Evolutionary conservation across 1,140 invertebrate species (phyloP).

Genomic region (Atta texana): DNA sequence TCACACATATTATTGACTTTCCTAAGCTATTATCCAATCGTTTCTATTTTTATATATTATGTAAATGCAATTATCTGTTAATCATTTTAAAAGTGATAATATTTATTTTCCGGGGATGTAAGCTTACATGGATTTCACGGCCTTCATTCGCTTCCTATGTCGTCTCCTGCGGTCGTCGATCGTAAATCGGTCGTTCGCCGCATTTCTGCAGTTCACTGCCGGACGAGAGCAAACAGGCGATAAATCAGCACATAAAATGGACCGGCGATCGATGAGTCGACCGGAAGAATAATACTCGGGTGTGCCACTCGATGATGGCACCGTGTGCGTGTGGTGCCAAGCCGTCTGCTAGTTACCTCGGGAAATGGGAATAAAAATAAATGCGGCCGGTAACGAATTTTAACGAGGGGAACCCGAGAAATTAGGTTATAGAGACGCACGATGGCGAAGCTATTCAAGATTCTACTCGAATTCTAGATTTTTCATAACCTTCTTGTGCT

Average conservation of each 20-base stretch:
- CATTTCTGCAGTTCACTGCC: constrained; percentile 52
- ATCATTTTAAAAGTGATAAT: constrained; percentile 38
- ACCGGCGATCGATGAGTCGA: constrained; percentile 68
- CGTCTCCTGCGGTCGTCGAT: constrained; percentile 48
- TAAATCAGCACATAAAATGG: constrained; percentile 67
- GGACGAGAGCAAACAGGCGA: constrained; percentile 71
- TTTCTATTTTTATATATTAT: constrained; percentile 2
- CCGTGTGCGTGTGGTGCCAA: constrained; percentile 64
- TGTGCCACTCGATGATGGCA: constrained; percentile 61
- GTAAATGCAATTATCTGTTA: neutral
- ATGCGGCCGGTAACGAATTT: constrained; percentile 32
- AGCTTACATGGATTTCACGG: constrained; percentile 12
- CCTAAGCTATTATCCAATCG: neutral
- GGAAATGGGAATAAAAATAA: constrained; percentile 66
- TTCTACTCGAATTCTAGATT: neutral
- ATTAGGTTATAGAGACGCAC: neutral
- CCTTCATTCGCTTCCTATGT: constrained; percentile 4
- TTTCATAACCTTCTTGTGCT: neutral
- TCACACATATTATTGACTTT: neutral
- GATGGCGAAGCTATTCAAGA: neutral
- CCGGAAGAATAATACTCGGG: constrained; percentile 74
- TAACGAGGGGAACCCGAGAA: neutral
- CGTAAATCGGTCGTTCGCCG: constrained; percentile 71
- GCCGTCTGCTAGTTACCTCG: constrained; percentile 70
- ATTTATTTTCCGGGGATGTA: constrained; percentile 5